These are phyloP conservation scores for Phylloscopus trochilus DNA, from an alignment of 2,113 vertebrate genomes.

Conservation along the genomic window DNA sequence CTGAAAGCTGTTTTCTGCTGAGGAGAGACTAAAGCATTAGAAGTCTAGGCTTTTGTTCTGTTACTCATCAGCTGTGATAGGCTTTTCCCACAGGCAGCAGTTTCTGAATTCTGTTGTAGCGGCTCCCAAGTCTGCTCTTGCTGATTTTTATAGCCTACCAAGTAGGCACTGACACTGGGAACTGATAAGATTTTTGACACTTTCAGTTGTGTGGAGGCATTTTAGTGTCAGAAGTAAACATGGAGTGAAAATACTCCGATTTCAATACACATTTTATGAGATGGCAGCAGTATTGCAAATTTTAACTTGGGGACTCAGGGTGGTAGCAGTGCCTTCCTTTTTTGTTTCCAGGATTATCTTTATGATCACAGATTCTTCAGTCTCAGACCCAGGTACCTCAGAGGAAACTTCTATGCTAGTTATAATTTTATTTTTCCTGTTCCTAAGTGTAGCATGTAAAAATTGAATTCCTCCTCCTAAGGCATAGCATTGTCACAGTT, in stretches of 20 bases:
- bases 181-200: neutral
- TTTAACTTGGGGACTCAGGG: neutral
- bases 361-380: neutral
- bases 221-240: neutral
- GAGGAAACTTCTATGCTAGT: neutral
- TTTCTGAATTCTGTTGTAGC: neutral
- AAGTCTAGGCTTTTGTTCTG: neutral
- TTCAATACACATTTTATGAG: neutral
- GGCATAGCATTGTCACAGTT: neutral
- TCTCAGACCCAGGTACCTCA: neutral
- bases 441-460: neutral
- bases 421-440: neutral
- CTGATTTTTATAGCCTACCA: neutral
- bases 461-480: neutral
- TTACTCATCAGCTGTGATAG: neutral
- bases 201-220: neutral
- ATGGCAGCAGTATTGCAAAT: neutral
- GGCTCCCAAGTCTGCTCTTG: neutral
- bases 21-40: neutral
- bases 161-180: neutral
- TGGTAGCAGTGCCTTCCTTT: neutral
- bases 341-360: neutral
- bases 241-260: neutral
- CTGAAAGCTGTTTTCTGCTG: neutral
- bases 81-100: neutral